Conservation (phyloP, 2,888 invertebrate genomes). For the Xanthorhoe spadicearia region DNA sequence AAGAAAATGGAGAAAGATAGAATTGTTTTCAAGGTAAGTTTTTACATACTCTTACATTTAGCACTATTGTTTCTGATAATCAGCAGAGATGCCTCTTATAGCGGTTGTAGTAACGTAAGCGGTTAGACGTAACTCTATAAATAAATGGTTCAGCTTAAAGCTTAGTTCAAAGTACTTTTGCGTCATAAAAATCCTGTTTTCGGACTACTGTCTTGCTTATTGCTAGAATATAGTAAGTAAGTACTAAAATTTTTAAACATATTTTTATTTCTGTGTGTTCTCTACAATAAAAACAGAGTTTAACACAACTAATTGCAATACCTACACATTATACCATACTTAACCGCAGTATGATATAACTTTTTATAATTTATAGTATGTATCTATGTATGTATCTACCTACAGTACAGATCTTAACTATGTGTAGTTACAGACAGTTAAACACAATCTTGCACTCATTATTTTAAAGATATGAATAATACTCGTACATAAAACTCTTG, state of each 20-base stretch:
- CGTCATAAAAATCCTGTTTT: too few species aligned
- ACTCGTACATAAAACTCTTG: conserved; percentile 7
- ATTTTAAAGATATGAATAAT: conserved; percentile 15
- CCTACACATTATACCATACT: background rate
- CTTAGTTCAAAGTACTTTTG: too few species aligned
- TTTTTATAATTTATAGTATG: conserved; percentile 2
- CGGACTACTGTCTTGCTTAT: too few species aligned
- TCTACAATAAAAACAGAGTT: background rate
- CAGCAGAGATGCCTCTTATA: conserved; percentile 9
- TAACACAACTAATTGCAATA: background rate
- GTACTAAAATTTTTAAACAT: too few species aligned
- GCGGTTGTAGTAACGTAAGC: conserved; percentile 8
- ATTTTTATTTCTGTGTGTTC: too few species aligned
- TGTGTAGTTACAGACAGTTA: conserved; percentile 20
- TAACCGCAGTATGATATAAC: background rate
- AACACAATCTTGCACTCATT: conserved; percentile 15
- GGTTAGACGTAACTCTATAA: conserved; percentile 12
- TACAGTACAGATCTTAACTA: background rate
- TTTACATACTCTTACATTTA: background rate
- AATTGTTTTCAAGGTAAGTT: conserved; percentile 77
- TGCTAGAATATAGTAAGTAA: too few species aligned
- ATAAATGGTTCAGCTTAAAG: background rate
- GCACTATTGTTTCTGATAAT: background rate
- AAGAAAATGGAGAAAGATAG: conserved; percentile 74
- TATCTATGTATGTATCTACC: background rate